Evolutionary conservation across 2,113 vertebrate genomes (phyloP), one percentile per base, ranked within the genome.

Genomic region (Lophotis ruficrista): DNA sequence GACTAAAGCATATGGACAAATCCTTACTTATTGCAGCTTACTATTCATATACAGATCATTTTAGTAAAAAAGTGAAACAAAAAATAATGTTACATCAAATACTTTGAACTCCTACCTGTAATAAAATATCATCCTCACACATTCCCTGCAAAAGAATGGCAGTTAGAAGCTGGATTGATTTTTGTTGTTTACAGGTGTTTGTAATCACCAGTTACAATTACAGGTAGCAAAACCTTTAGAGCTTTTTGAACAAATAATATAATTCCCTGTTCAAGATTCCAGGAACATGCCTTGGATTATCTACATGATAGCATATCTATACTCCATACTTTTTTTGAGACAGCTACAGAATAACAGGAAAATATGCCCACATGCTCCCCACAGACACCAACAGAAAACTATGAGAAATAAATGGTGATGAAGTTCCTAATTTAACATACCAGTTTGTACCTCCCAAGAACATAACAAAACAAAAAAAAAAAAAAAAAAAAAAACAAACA

Each of bases 331-430:
- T 43, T 57, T 54, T 51, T 53, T 35, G 28, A 62, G 38, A 15
- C 11, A 76, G 16, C 13, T 60, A 10, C 43, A 37, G 43, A 64
- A 27, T 31, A 76, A 51, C 45, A 80, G 27, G 5, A 77, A 87
- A 64, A 35, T 7, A 7, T 18, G 25, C 5, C 41, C 15, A 23
- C 28, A 15, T 14, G 8, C 18, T 80, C 38, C 31, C 14, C 43
- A 31, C 7, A 35, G 35, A 45, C 7, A 15, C 2, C 0, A 0
- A n/a, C 0, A 69, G 35, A 20, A 5, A 31, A 13, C 15, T 60
- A 20, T 17, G 17, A 86, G 78, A 93, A 64, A 58, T 35, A 79
- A 76, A 37, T 21, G 6, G 20, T 64, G 38, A 43, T 28, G 31
- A 77, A n/a, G 7, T 43, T 76, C 30, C 20, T 77, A 30, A 51